phyloP scores from a whole-genome alignment of 2,888 invertebrate genomes.

The Nomada hirtipes region DNA sequence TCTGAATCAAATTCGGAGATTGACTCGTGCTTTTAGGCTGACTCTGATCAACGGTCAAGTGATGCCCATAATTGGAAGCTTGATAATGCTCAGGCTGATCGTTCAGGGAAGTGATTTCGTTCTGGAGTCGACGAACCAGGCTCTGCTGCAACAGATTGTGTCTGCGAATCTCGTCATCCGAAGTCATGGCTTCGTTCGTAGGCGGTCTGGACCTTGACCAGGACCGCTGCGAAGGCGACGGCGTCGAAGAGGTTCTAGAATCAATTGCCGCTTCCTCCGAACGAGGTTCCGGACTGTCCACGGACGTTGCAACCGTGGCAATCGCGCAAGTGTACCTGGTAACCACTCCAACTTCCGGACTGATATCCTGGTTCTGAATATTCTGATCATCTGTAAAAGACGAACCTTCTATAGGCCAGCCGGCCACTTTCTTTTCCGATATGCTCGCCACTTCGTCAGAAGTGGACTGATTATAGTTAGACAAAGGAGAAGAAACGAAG shows the following conservation, averaged over 20 bases:
- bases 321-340: slow-evolving; percentile 81
- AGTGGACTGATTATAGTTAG: background rate
- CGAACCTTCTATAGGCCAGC: slow-evolving; percentile 32
- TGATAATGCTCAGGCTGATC: slow-evolving; percentile 25
- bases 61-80: background rate
- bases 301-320: slow-evolving; percentile 77
- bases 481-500: slow-evolving; percentile 9
- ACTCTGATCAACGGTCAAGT: slow-evolving; percentile 2
- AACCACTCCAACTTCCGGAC: slow-evolving; percentile 78
- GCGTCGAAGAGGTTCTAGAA: slow-evolving; percentile 42
- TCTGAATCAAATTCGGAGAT: background rate
- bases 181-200: slow-evolving; percentile 37
- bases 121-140: slow-evolving; percentile 69
- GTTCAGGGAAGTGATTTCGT: slow-evolving; percentile 57
- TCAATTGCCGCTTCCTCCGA: slow-evolving; percentile 47
- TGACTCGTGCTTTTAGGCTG: slow-evolving; percentile 12
- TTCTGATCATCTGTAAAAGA: slow-evolving; percentile 71
- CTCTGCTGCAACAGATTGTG: slow-evolving; percentile 81
- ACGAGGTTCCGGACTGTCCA: slow-evolving; percentile 51
- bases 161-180: slow-evolving; percentile 77
- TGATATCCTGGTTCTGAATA: slow-evolving; percentile 81
- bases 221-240: slow-evolving; percentile 54
- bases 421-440: background rate
- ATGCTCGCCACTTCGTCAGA: background rate
- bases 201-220: slow-evolving; percentile 46